Evolutionary conservation across 2,888 invertebrate species (phyloP).

Genomic region (Dryadula phaetusa): DNA sequence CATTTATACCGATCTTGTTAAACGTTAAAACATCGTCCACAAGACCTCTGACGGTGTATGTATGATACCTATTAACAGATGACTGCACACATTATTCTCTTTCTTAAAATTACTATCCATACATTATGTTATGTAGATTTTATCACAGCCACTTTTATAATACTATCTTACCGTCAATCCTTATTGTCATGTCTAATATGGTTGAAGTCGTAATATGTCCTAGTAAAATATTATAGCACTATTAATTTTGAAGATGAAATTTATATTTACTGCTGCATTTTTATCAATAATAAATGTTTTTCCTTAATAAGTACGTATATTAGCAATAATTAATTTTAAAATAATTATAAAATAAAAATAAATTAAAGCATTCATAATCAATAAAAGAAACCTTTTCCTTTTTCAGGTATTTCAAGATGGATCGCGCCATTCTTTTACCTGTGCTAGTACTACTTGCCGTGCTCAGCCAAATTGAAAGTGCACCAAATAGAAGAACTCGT

Average conservation of each 20-base stretch:
- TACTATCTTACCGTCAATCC: not conserved
- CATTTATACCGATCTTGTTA: slow-evolving; percentile 43
- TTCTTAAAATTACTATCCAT: slow-evolving; percentile 13
- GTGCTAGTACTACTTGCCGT: slow-evolving; percentile 61
- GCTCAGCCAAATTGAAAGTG: slow-evolving; percentile 59
- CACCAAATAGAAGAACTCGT: slow-evolving; percentile 70
- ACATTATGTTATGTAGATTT: slow-evolving; percentile 8
- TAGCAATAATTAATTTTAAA: too few relatives aligned
- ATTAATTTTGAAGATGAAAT: too few relatives aligned
- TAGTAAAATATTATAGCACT: not conserved
- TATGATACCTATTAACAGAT: slow-evolving; percentile 34
- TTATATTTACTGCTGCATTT: too few relatives aligned
- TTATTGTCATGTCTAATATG: not conserved
- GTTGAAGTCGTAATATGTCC: slow-evolving; percentile 11
- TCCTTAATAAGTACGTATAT: too few relatives aligned
- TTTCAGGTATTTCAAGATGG: slow-evolving; percentile 69
- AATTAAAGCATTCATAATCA: not conserved
- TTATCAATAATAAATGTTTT: too few relatives aligned
- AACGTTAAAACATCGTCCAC: slow-evolving; percentile 38
- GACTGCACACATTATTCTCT: slow-evolving; percentile 25
- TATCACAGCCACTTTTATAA: not conserved
- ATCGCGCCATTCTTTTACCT: slow-evolving; percentile 58
- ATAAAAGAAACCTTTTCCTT: slow-evolving; percentile 42
- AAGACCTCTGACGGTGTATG: slow-evolving; percentile 27
- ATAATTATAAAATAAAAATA: not conserved